These are phyloP conservation scores for Eciton burchellii DNA, from an alignment of 1,140 invertebrate genomes.

Conservation along the genomic window DNA sequence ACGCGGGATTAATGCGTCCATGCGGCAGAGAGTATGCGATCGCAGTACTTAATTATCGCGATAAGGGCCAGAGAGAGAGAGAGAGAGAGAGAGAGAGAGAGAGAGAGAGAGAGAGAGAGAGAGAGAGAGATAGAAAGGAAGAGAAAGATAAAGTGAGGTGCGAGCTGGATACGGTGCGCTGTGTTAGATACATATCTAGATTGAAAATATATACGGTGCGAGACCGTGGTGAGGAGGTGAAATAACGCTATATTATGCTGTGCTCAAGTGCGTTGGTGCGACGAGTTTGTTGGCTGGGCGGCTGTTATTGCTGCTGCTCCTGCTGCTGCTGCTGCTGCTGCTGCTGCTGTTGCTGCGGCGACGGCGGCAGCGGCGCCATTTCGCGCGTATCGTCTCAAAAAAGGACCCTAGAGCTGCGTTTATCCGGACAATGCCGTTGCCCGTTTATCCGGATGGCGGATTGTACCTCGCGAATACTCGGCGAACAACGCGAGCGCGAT, in stretches of 20 bases:
- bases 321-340: conserved; percentile 62
- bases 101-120: too few species aligned
- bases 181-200: conserved; percentile 69
- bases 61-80: conserved; percentile 52
- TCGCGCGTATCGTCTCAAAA: conserved; percentile 56
- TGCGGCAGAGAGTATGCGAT: conserved; percentile 35
- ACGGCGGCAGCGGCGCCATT: conserved; percentile 61
- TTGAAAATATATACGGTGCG: conserved; percentile 53
- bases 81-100: too few species aligned
- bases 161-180: conserved; percentile 62
- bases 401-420: conserved; percentile 59
- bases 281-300: conserved; percentile 68
- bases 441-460: conserved; percentile 39
- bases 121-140: too few species aligned
- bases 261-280: conserved; percentile 75
- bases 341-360: conserved; percentile 64
- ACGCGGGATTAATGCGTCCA: conserved; percentile 37
- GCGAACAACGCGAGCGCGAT: neutral
- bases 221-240: conserved; percentile 53
- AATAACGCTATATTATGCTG: conserved; percentile 70
- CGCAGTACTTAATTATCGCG: conserved; percentile 59
- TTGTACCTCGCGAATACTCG: conserved; percentile 22
- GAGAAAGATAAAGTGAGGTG: conserved; percentile 19
- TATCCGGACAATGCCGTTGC: conserved; percentile 37
- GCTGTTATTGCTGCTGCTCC: conserved; percentile 63